Evolutionary conservation across 1,140 invertebrate species (phyloP), one percentile per base, ranked within the genome.

Genomic region (Mya arenaria): DNA sequence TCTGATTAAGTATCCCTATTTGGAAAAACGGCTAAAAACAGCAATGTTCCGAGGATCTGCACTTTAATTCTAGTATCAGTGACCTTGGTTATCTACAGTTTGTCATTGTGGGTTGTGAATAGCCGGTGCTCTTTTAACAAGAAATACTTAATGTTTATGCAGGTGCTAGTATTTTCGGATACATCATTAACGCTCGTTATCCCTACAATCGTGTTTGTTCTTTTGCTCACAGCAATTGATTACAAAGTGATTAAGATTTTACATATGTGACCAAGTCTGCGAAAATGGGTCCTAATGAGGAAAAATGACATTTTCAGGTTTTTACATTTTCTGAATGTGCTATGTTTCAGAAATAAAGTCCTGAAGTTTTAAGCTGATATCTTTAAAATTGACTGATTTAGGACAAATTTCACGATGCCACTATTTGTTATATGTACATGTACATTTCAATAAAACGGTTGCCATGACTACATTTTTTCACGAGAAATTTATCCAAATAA

Each of bases 121-220:
- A 60, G 36, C 32, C 58, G 65, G 13, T 75, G 73, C 19, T 41
- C 73, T 13, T 44, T 44, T 19, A 48, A 75, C 52, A 36, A 56
- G 1, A 13, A 17, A 0, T 75, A 58, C 36, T 58, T 44, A 19
- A 23, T 41, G 2, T 23, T 62, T 15, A 75, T 60, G 2, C 73
- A 75, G 56, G 25, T 75, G 0, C 39, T 75, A 1, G 73, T 75
- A 15, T 75, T 44, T 63, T 58, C 73, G 1, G 73, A 75, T 25
- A 75, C 73, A 15, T 28, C 65, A 13, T 34, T 75, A 25, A 75
- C 73, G 19, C 55, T 75, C 28, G 58, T 75, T 0, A 19, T 75
- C 3, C 73, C 73, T 1, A 75, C 73, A 1, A 48, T 75, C 30
- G 36, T 75, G 1, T 63, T 75, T 10, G 62, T 75, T 75, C 36